phyloP scores from a whole-genome alignment of 2,797 vertebrate species.

The Argentina silus region DNA sequence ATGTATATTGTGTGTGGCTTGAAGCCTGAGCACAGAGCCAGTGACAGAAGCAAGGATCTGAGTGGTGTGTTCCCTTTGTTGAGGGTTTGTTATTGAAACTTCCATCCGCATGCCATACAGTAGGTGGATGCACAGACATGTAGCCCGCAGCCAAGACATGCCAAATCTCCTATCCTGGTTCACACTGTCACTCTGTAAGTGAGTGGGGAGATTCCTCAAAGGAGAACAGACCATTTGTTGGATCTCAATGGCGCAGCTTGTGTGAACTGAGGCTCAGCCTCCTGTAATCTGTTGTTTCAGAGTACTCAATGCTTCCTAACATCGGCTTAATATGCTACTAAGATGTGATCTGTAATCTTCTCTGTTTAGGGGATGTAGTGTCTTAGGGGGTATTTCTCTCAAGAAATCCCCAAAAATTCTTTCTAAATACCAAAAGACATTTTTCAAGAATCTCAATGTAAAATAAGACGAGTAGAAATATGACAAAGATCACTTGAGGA shows the following conservation, averaged over 20 bases:
- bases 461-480: neutral
- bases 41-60: slow-evolving; percentile 7
- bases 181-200: neutral
- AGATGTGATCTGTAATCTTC: neutral
- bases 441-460: neutral
- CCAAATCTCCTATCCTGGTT: neutral
- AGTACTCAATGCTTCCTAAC: neutral
- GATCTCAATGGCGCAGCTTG: neutral
- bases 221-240: neutral
- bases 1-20: neutral
- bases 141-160: slow-evolving; percentile 5
- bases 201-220: neutral
- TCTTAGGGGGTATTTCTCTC: neutral
- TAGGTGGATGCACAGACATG: slow-evolving; percentile 33
- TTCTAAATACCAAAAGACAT: neutral
- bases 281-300: neutral
- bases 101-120: slow-evolving; percentile 27
- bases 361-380: neutral
- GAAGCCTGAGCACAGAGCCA: slow-evolving; percentile 1
- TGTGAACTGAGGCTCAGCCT: slow-evolving; percentile 5
- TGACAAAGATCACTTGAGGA: neutral
- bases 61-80: neutral
- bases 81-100: slow-evolving; percentile 30
- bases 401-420: neutral
- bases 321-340: neutral